Base-by-base conservation (phyloP, 2,113 vertebrate species). In the Pelodiscus sinensis region DNA sequence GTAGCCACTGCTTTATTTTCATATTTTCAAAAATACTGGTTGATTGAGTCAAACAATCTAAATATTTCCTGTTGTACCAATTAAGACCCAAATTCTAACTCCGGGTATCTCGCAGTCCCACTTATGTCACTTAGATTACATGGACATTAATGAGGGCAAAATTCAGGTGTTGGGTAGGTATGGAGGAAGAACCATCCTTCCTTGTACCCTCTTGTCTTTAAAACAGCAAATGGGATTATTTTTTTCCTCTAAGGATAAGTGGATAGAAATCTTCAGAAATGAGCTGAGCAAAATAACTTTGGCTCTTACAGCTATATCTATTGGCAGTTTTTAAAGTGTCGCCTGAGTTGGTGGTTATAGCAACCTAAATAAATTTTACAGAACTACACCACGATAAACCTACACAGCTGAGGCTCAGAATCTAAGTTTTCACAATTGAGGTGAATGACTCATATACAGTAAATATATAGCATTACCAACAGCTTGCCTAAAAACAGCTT, bases 381-480 rank as follows among this genome's bases (percentile, higher is more conserved):
- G 84, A 90, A 87, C 58, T 90, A 84, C 57, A 92, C 82, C 87
- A 85, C 86, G 44, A 90, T 82, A 89, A 88, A 94, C 93, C 68
- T 92, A 95, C 75, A 89, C 77, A 91, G 79, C 3, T 0, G 90
- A 95, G 81, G 83, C 56, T 54, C 91, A 91, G 87, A 86, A 94
- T 82, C 79, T 79, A 86, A 79, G 0, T 58, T 68, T 90, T 86
- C 92, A 92, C 83, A 57, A 87, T 71, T 51, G 90, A 97, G 81
- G 83, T 88, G 89, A 35, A 0, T 54, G 80, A 92, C 22, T 50
- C 88, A 81, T 92, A 89, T 78, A 89, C 6, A 92, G 85, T 81
- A 91, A 96, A 96, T 90, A 95, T 80, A 87, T 0, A 95, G 94
- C 92, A 88, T 97, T 82, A 38, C 22, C 80, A 90, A 84, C 60